Conservation (phyloP, 2,888 invertebrate species). For the Syritta pipiens region DNA sequence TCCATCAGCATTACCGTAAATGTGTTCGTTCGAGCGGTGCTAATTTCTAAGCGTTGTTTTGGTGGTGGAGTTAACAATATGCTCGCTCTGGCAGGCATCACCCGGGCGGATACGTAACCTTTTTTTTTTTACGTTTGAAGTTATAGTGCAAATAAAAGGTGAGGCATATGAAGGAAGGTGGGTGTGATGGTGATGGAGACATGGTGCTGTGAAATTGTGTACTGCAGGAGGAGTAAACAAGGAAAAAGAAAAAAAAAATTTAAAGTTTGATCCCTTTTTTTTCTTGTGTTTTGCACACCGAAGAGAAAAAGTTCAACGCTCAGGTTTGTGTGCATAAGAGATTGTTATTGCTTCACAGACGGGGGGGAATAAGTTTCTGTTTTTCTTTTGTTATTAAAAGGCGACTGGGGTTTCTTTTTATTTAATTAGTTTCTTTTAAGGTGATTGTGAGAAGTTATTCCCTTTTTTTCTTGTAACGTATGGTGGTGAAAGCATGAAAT, state of each 20-base stretch:
- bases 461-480: too few species aligned
- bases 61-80: slow-evolving; percentile 53
- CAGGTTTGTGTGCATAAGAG: not conserved
- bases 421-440: too few species aligned
- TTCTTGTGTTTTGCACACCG: too few species aligned
- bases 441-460: too few species aligned
- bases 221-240: too few species aligned
- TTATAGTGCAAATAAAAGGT: not conserved
- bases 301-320: not conserved
- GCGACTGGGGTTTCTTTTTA: too few species aligned
- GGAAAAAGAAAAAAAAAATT: too few species aligned
- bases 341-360: not conserved
- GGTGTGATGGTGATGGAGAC: not conserved
- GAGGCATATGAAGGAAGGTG: not conserved
- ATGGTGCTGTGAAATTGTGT: not conserved
- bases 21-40: slow-evolving; percentile 38
- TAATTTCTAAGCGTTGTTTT: slow-evolving; percentile 52
- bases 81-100: slow-evolving; percentile 46
- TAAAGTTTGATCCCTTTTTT: slow-evolving; percentile 9
- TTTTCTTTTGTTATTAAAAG: not conserved
- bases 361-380: not conserved
- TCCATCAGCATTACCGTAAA: slow-evolving; percentile 56
- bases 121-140: slow-evolving; percentile 19
- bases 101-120: slow-evolving; percentile 57
- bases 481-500: too few species aligned